Conservation (phyloP, 2,888 invertebrate genomes). For the Plagiodera versicolora region DNA sequence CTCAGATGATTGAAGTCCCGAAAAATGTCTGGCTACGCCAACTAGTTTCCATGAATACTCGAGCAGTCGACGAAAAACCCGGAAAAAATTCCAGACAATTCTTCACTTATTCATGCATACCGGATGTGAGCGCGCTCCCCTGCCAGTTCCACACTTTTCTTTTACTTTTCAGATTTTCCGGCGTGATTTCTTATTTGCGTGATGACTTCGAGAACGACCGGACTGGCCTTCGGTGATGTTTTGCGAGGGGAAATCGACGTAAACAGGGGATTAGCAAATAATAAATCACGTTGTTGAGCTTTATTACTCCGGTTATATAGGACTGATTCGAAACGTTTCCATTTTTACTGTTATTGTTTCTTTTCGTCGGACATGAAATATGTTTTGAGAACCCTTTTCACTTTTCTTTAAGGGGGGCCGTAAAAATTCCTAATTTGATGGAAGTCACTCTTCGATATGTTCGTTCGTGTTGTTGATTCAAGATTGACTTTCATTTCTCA, state of each 20-base stretch:
- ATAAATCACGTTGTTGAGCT: conserved; percentile 17
- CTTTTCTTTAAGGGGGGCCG: background rate
- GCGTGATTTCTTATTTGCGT: background rate
- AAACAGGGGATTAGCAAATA: conserved; percentile 19
- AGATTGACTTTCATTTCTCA: too few relatives aligned
- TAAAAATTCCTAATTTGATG: too few relatives aligned
- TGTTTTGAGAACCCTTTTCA: conserved; percentile 13
- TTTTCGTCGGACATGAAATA: conserved; percentile 11
- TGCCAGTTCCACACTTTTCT: background rate
- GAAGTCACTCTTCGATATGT: too few relatives aligned
- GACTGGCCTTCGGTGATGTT: conserved; percentile 6
- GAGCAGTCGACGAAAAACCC: background rate
- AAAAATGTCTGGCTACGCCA: background rate
- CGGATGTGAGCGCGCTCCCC: background rate
- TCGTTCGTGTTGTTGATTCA: too few relatives aligned
- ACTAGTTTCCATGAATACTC: background rate
- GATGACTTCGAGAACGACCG: background rate
- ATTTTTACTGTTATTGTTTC: conserved; percentile 10
- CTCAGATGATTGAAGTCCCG: background rate
- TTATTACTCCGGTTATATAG: conserved; percentile 16
- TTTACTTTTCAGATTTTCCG: background rate
- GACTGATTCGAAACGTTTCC: conserved; percentile 12
- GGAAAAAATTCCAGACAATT: background rate
- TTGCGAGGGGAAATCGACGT: conserved; percentile 15
- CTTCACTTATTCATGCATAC: conserved; percentile 1